Base-by-base conservation (phyloP, 2,888 invertebrate genomes). In the Nowickia ferox region DNA sequence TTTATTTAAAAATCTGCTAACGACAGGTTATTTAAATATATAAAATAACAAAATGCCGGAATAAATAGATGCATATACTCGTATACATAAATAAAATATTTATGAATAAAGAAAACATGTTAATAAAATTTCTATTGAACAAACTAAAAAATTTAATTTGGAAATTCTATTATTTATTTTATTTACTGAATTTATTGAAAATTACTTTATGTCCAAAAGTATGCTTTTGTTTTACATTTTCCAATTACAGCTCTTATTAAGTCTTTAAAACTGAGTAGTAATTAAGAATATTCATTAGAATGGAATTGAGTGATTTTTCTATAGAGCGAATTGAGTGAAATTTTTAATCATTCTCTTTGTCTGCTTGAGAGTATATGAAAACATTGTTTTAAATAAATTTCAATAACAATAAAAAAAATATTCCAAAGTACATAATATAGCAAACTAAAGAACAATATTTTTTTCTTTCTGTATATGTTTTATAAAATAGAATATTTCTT, bases 1-100 rank as follows among this genome's bases (percentile, higher is more conserved):
- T 88, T 88, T 88, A 88, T 88, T 87, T 86, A 87, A 88, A 87
- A 84, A 84, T 84, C 88, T 87, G 88, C 83, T 71, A 66, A 72
- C 81, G 87, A 85, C 84, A 78, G 72, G 68, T 74, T 72, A 66
- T 80, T 72, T 78, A n/a, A 30, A 30, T 30, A 30, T 65, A 44
- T 22, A 71, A 83, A 65, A 76, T 69, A 55, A 79, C 9, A 57
- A 17, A 59, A 17, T 68, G 9, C 9, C 2, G 55, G 19, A 68
- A 30, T 30, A 59, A 40, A 48, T 53, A 51, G 11, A 22, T 68
- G 8, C 2, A 22, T 53, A 17, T 68, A 11, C 4, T 11, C 11
- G 19, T 9, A n/a, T 40, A 17, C 10, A 66, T 81, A 40, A 75
- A 53, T 55, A 30, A 55, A 71, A 59, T 17, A 51, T 61, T 17